Evolutionary conservation across 2,797 vertebrate genomes (phyloP), one percentile per base, ranked within the genome.

Genomic region (Tympanoctomys barrerae): DNA sequence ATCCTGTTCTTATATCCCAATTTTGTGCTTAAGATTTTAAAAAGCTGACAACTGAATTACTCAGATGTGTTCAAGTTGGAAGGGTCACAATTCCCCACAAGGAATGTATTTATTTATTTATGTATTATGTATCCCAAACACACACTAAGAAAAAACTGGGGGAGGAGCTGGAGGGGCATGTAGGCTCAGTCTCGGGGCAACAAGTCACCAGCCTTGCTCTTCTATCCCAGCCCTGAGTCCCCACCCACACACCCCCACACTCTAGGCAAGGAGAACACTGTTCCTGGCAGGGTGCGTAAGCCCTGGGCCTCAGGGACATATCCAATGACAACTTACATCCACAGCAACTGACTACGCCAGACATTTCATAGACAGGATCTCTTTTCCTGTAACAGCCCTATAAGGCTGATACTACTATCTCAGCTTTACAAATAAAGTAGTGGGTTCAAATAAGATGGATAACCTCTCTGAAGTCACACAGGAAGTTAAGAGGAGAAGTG

Each of bases 21-120:
- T 95, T 96, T 96, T 97, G 90, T 81, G 84, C 89, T 94, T 94
- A 87, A 95, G 96, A 83, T 96, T 98, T 97, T 52, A 90, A 97
- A 97, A 96, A 18, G 52, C 89, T 91, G 75, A 92, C 89, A 97
- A 95, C 89, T 96, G 89, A 97, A 95, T 97, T 89, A 79, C 75
- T 89, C 77, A 90, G 89, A 92, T 54, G 85, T 26, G n/a, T 91
- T 52, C 85, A 95, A 97, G 87, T 79, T 97, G 95, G 94, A 97
- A 97, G 96, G 42, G 42, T 9, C 42, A 49, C 42, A 31, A 1
- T 46, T 18, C 13, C 42, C 73, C 73, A 46, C 22, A 28, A 75
- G 73, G 13, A 75, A 75, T 46, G 39, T 18, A 49, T 49, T 49
- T 49, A 49, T 49, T 49, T 49, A 10, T 49, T 49, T 49, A 49